Evolutionary conservation across 2,797 vertebrate species (phyloP).

Genomic region (Cercopithecus petaurista): DNA sequence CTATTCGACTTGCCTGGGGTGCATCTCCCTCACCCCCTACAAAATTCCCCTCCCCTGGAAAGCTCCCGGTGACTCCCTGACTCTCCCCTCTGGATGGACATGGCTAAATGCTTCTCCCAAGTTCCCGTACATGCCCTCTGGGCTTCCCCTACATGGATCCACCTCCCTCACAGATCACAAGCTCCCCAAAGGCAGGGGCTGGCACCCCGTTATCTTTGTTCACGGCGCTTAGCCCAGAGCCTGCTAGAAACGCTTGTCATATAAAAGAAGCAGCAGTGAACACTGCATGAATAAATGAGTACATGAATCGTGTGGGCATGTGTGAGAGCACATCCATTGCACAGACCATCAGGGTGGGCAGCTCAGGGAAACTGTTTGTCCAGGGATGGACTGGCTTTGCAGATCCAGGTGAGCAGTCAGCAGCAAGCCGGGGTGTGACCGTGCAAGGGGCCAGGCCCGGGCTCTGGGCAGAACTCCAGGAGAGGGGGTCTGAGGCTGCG

Average conservation of each 20-base stretch:
- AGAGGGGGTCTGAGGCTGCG: background rate
- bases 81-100: background rate
- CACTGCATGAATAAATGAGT: too few species aligned
- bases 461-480: background rate
- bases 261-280: background rate
- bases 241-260: background rate
- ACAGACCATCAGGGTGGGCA: too few species aligned
- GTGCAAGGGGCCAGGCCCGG: background rate
- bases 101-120: background rate
- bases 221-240: too few species aligned
- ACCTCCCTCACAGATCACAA: background rate
- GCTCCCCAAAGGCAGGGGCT: background rate
- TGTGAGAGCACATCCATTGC: background rate
- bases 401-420: too few species aligned
- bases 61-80: too few species aligned
- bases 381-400: background rate
- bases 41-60: background rate
- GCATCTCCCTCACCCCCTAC: background rate
- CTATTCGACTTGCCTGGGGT: background rate
- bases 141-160: background rate
- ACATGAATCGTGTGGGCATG: background rate
- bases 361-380: background rate
- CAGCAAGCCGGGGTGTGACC: background rate
- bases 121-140: fast-evolving
- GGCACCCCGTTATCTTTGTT: background rate